Evolutionary conservation across 1,140 invertebrate genomes (phyloP).

Genomic region (Xylocopa sonorina): DNA sequence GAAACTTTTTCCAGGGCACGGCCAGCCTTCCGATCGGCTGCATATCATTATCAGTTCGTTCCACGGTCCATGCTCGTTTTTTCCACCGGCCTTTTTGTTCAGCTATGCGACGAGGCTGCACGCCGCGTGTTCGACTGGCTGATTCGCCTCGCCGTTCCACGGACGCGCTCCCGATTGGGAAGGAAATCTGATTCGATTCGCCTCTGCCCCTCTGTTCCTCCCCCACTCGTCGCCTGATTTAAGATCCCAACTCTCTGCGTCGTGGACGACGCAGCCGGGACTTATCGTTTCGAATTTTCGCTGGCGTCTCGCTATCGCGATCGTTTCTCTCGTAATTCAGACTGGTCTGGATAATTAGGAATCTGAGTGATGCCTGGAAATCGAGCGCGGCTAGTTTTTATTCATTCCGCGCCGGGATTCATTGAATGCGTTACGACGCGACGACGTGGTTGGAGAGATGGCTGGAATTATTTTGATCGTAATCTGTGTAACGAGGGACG

Average conservation of each 20-base stretch:
- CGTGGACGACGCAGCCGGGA: not conserved
- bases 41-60: constrained; percentile 65
- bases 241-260: constrained; percentile 1
- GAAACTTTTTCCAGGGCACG: constrained; percentile 60
- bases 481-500: not conserved
- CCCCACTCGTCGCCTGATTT: constrained; percentile 4
- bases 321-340: constrained; percentile 36
- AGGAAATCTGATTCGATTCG: constrained; percentile 32
- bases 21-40: constrained; percentile 44
- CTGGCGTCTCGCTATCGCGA: constrained; percentile 15
- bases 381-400: not conserved
- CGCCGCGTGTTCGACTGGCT: not conserved
- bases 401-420: not conserved
- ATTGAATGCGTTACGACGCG: not conserved
- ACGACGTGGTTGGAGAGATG: no score
- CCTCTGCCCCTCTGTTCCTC: not conserved
- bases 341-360: constrained; percentile 4
- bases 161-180: constrained; percentile 32
- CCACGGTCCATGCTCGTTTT: constrained; percentile 31
- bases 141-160: constrained; percentile 24
- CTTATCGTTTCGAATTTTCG: constrained; percentile 2
- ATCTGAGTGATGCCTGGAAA: constrained; percentile 17
- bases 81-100: constrained; percentile 36
- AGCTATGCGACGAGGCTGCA: constrained; percentile 12
- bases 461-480: not conserved